phyloP scores from a whole-genome alignment of 2,888 invertebrate species.

The Patella caerulea region DNA sequence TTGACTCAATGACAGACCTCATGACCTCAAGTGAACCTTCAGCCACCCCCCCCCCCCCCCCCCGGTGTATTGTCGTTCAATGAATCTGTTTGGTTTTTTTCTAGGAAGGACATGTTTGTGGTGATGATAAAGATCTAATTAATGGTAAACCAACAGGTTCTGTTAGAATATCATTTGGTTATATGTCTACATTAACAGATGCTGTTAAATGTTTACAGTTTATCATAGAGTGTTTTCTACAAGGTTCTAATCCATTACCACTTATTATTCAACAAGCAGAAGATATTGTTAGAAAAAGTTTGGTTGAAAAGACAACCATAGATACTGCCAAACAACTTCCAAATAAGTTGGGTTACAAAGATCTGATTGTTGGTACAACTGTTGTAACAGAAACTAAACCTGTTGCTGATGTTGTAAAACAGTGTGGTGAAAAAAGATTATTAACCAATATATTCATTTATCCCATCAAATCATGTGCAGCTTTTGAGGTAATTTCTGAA shows the following conservation, averaged over 20 bases:
- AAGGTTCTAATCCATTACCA: constrained; percentile 27
- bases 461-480: constrained; percentile 92
- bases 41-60: no score
- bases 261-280: constrained; percentile 7
- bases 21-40: no score
- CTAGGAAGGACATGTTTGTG: constrained; percentile 86
- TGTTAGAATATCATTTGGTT: constrained; percentile 92
- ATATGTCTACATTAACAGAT: constrained; percentile 84
- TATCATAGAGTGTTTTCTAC: constrained; percentile 82
- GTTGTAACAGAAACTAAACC: not conserved
- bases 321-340: not conserved
- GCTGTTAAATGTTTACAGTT: constrained; percentile 81
- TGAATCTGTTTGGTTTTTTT: constrained; percentile 9
- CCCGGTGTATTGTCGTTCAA: not conserved
- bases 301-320: not conserved
- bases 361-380: no score
- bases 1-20: no score
- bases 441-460: constrained; percentile 79
- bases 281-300: not conserved
- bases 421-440: constrained; percentile 33
- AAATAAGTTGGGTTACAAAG: not conserved
- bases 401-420: not conserved
- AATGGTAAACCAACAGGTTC: constrained; percentile 93
- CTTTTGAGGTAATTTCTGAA: constrained; percentile 74
- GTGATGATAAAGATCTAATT: constrained; percentile 88